phyloP scores from a whole-genome alignment of 2,113 vertebrate genomes.

The Campylomormyrus numenius region DNA sequence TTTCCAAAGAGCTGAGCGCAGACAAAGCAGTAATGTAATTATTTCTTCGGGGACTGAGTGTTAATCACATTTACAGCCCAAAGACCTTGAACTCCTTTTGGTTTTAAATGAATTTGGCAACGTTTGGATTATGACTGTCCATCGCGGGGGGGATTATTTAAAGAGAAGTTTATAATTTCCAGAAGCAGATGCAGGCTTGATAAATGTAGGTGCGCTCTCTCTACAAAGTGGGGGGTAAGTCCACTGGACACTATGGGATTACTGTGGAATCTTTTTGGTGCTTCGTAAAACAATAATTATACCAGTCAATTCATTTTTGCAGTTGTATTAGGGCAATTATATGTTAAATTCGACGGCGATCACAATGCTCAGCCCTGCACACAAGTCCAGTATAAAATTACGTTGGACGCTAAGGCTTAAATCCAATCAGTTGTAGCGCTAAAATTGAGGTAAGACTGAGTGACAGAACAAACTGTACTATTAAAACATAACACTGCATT shows the following conservation, averaged over 20 bases:
- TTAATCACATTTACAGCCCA: constrained; percentile 72
- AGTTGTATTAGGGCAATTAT: too few species aligned
- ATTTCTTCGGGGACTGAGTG: constrained; percentile 50
- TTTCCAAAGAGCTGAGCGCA: constrained; percentile 36
- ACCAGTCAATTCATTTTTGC: not conserved
- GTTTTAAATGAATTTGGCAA: constrained; percentile 51
- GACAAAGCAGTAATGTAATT: constrained; percentile 70
- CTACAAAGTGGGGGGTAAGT: constrained; percentile 33
- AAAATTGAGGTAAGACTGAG: not conserved
- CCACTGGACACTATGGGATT: constrained; percentile 1
- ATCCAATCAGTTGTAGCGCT: not conserved
- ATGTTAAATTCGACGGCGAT: not conserved
- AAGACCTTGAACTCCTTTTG: constrained; percentile 51
- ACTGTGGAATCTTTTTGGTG: not conserved
- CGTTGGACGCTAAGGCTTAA: not conserved
- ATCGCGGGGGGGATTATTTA: constrained; percentile 46
- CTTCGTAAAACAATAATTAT: constrained; percentile 23
- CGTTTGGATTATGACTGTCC: constrained; percentile 39
- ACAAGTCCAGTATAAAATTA: not conserved
- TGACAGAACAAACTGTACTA: not conserved
- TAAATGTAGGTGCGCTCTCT: constrained; percentile 61
- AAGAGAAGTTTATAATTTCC: constrained; percentile 50
- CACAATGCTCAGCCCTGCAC: not conserved
- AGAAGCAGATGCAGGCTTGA: constrained; percentile 64
- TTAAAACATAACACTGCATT: constrained; percentile 7